Base-by-base conservation (phyloP, 2,113 vertebrate genomes). In the Corydoras sp. region DNA sequence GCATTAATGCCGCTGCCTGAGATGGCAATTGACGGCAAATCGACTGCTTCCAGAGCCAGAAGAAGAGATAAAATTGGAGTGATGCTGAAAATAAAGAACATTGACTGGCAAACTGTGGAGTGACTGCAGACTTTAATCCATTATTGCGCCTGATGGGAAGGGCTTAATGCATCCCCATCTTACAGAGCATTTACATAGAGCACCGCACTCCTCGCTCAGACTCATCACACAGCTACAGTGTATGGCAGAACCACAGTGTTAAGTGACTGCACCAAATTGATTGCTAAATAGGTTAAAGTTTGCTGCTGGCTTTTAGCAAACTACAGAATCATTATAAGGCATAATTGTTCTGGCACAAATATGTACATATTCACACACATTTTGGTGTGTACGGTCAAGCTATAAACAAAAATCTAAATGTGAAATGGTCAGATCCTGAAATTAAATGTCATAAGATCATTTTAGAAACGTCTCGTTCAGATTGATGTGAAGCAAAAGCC, bases 1-100 rank as follows among this genome's bases (percentile, higher is more conserved):
- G 92, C 94, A 94, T 96, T 97, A 97, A 96, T 95, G 93, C 87
- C 81, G 69, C 86, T 81, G 91, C 89, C 87, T 82, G 87, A 87
- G 83, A 92, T 85, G 74, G 82, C 88, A 92, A 90, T 86, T 88
- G 92, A 90, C 89, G 85, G 91, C 86, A 84, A 87, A 96, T 96
- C 84, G 92, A 95, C 93, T 88, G 83, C 80, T 90, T 67, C 91
- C 92, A 91, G 91, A 81, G 85, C 90, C 62, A 79, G 51, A 65
- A 69, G 76, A 87, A 86, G 82, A 87, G 89, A 82, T 79, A 76
- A 87, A 86, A 88, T 81, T 82, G 89, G 86, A 84, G 72, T 80
- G 70, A 89, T 88, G 89, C 73, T 83, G 86, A 83, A 88, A 87
- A 89, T 87, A 91, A 92, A 94, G 90, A 89, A 73, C 92, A 96